These are phyloP conservation scores for Melipona quadrifasciata DNA, from an alignment of 1,140 invertebrate species.

Conservation along the genomic window DNA sequence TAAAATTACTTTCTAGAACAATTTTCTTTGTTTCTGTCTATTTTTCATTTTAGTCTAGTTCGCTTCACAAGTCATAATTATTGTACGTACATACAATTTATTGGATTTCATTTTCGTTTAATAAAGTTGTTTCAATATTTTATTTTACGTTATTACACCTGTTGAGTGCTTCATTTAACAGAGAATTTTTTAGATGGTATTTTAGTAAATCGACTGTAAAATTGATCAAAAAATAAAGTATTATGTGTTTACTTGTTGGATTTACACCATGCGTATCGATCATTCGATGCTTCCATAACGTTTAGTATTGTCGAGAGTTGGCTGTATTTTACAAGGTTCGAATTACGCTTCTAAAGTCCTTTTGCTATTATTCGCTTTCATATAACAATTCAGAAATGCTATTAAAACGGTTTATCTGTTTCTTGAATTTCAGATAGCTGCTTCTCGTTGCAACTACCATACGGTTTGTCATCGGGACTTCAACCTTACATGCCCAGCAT, in stretches of 20 bases:
- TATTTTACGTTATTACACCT: neutral
- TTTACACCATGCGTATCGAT: neutral
- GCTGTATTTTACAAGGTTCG: neutral
- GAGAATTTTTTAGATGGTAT: neutral
- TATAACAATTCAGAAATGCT: neutral
- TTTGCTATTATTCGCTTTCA: neutral
- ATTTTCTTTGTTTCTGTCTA: neutral
- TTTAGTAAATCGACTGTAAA: neutral
- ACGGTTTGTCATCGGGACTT: neutral
- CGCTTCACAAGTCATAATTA: neutral
- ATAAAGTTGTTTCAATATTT: slow-evolving; percentile 13
- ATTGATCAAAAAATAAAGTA: neutral
- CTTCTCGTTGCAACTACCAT: slow-evolving; percentile 10
- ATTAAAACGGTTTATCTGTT: slow-evolving; percentile 28
- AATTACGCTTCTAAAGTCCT: neutral
- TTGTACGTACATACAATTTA: neutral
- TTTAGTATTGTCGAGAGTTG: neutral
- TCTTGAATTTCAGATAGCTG: slow-evolving; percentile 46
- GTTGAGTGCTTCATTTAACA: neutral
- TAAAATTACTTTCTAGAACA: neutral
- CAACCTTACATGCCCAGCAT: neutral
- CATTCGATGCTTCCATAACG: neutral
- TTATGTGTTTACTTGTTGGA: neutral
- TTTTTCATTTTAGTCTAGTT: neutral
- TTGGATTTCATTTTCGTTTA: neutral